Evolutionary conservation across 2,797 vertebrate genomes (phyloP).

Genomic region (Enteromius unitaeniatus): DNA sequence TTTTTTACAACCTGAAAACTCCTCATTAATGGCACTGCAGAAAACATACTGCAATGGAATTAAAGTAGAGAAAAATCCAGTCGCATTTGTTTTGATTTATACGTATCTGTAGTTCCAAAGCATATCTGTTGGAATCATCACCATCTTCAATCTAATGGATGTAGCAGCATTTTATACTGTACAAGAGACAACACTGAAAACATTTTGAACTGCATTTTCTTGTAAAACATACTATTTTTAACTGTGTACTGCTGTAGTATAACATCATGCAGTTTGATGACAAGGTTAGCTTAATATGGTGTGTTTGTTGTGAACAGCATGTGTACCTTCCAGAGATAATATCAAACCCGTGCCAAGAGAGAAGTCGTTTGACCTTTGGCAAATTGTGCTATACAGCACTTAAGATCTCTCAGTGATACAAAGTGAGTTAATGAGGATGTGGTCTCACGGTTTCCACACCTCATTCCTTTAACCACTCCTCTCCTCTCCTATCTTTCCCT

Average conservation of each 20-base stretch:
- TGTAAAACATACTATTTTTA: background rate
- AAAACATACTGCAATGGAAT: slow-evolving; percentile 46
- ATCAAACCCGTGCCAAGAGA: slow-evolving; percentile 60
- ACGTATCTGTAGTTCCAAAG: background rate
- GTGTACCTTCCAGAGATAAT: slow-evolving; percentile 60
- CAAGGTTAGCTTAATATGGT: slow-evolving; percentile 50
- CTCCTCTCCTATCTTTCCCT: slow-evolving; percentile 44
- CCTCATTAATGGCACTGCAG: slow-evolving; percentile 59
- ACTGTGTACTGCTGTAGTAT: slow-evolving; percentile 10
- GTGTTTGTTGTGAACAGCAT: slow-evolving; percentile 52
- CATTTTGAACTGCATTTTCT: background rate
- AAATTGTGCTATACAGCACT: slow-evolving; percentile 62
- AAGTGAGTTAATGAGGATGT: slow-evolving; percentile 67
- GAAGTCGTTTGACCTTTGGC: slow-evolving; percentile 55
- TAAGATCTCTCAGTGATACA: slow-evolving; percentile 68
- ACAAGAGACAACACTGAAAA: background rate
- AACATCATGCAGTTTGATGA: slow-evolving; percentile 30
- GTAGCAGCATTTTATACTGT: background rate
- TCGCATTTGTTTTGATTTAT: slow-evolving; percentile 1
- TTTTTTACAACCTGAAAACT: slow-evolving; percentile 60
- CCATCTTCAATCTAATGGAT: background rate
- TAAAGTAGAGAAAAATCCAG: background rate
- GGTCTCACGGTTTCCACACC: slow-evolving; percentile 71
- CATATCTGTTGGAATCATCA: background rate
- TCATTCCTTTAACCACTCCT: slow-evolving; percentile 67